Evolutionary conservation across 2,888 invertebrate genomes (phyloP).

Genomic region (Enchytraeus crypticus): DNA sequence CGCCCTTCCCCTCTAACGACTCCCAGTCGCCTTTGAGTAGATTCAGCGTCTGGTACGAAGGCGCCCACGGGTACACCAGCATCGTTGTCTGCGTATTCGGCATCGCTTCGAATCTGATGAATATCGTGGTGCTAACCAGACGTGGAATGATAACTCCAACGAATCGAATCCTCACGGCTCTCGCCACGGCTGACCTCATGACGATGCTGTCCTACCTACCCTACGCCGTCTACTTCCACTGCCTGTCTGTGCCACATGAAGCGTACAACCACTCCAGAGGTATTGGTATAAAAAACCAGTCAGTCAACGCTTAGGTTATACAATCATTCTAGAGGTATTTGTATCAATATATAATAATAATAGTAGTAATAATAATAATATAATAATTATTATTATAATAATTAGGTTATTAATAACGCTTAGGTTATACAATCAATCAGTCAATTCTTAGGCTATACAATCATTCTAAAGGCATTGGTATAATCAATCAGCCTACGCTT

Average conservation of each 20-base stretch:
- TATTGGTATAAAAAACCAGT: background rate
- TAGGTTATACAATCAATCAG: background rate
- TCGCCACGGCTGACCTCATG: slow-evolving; percentile 81
- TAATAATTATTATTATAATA: background rate
- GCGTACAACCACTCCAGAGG: slow-evolving; percentile 30
- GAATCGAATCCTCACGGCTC: slow-evolving; percentile 72
- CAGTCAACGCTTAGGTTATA: too few relatives aligned
- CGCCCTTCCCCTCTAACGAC: background rate
- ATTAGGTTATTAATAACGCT: background rate
- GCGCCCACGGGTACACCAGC: slow-evolving; percentile 74
- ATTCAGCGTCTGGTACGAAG: slow-evolving; percentile 34
- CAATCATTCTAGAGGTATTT: background rate
- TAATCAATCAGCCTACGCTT: too few relatives aligned
- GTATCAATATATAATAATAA: background rate
- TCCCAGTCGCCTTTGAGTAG: slow-evolving; percentile 19
- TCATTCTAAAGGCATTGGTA: too few relatives aligned
- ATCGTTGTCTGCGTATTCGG: slow-evolving; percentile 81
- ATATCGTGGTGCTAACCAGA: slow-evolving; percentile 76
- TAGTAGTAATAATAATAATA: background rate
- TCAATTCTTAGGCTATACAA: too few relatives aligned
- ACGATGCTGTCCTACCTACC: slow-evolving; percentile 83
- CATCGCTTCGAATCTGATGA: slow-evolving; percentile 78
- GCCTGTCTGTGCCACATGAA: slow-evolving; percentile 19
- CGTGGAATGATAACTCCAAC: slow-evolving; percentile 82
- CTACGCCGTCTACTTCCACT: slow-evolving; percentile 30